Evolutionary conservation across 2,113 vertebrate species (phyloP), one percentile per base, ranked within the genome.

Genomic region (Ophiodon elongatus): DNA sequence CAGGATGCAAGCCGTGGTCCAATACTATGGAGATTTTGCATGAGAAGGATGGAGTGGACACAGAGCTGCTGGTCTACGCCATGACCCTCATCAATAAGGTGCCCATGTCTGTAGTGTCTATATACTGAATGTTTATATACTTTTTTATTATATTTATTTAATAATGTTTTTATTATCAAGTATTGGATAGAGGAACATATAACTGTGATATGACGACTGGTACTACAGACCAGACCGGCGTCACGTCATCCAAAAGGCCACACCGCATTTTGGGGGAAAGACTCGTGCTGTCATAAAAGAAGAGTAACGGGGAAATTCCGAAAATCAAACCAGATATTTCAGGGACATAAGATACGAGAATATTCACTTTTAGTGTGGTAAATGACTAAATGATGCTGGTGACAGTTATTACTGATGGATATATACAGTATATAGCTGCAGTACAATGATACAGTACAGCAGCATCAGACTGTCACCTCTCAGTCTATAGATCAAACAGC

Each of bases 31-130:
- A 98, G 93, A 98, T 99, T 68, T 88, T 99, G 85, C 96, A 97
- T 8, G 98, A 99, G 90, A 99, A 98, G 83, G 98, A 99, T 31
- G 97, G 97, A 0, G 96, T 98, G 74, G 98, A 99, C 89, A 98
- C 97, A 0, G 98, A 99, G 62, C 95, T 99, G 39, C 96, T 99
- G 85, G 96, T 99, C 86, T 99, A 97, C 10, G 89, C 96, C 21
- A 98, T 98, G 97, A 98, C 97, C 4, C 96, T 99, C 89, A 95
- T 99, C 78, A 99, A 99, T 88, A 99, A 99, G 98, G 98, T 99
- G 92, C 37, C 13, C 1, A 6, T 15, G 19, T 37, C 23, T 31
- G 15, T 57, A 10, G 4, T 23, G 54, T 37, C 15, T 35, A 6
- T 64, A 9, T 17, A 29, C 64, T 60, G 14, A 57, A 29, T 67